Evolutionary conservation across 2,113 vertebrate genomes (phyloP).

Genomic region (Rhabdornis inornatus): DNA sequence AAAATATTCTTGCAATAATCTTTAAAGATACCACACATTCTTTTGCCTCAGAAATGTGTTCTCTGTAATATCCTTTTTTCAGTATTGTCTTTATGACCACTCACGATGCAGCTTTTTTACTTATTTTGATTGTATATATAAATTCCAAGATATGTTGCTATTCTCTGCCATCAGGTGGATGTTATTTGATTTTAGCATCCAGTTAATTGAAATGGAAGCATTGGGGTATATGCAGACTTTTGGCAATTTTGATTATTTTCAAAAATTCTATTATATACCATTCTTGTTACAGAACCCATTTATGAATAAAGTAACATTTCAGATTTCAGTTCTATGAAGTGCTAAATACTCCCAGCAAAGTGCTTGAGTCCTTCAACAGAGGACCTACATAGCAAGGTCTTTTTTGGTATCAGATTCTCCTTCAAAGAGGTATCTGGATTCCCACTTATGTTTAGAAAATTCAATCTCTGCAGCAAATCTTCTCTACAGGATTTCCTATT

Average conservation of each 20-base stretch:
- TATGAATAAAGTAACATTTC: background rate
- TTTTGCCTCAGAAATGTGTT: background rate
- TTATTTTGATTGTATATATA: background rate
- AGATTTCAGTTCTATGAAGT: background rate
- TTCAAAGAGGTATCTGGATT: background rate
- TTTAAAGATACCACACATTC: background rate
- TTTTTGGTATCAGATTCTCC: background rate
- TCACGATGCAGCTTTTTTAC: background rate
- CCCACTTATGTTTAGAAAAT: background rate
- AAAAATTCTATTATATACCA: background rate
- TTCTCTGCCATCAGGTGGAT: background rate
- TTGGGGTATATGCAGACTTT: background rate
- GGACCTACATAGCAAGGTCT: background rate
- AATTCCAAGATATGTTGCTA: background rate
- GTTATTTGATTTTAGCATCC: background rate
- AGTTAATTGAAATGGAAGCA: background rate
- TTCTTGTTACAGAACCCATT: background rate
- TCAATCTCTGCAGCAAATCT: background rate
- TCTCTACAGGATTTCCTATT: background rate
- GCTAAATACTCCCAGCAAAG: background rate
- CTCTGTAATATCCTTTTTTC: background rate
- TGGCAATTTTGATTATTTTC: background rate
- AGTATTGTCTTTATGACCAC: background rate
- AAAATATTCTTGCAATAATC: background rate
- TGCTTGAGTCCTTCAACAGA: background rate